These are phyloP conservation scores for Epistrophe eligans DNA, from an alignment of 2,888 invertebrate species.

Conservation along the genomic window DNA sequence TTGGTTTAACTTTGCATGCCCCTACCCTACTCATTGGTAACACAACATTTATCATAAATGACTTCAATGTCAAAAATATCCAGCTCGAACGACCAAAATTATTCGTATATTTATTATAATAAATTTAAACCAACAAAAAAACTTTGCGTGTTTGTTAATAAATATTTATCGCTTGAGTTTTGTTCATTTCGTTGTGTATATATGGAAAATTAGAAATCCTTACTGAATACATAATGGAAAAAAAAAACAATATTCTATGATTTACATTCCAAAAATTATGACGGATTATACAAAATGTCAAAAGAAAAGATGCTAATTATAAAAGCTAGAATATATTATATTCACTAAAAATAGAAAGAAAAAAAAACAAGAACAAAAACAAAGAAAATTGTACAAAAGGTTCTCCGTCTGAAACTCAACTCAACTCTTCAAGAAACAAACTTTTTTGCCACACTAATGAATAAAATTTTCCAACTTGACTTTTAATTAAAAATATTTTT, in stretches of 20 bases:
- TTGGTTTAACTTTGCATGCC: neutral
- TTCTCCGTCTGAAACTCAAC: neutral
- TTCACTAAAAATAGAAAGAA: neutral
- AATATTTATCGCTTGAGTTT: constrained; percentile 52
- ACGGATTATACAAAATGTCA: constrained; percentile 51
- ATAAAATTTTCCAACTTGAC: constrained; percentile 68
- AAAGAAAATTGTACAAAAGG: constrained; percentile 2
- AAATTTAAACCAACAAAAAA: constrained; percentile 12
- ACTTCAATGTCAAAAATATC: neutral
- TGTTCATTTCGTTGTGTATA: constrained; percentile 30
- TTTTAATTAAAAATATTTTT: constrained; percentile 74
- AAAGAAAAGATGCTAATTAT: constrained; percentile 64
- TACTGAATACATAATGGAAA: constrained; percentile 19
- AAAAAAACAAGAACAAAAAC: neutral
- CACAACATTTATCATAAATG: neutral
- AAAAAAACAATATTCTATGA: constrained; percentile 25
- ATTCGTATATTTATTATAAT: neutral
- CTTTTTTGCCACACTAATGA: constrained; percentile 60
- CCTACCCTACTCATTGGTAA: neutral
- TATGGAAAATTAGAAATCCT: constrained; percentile 21
- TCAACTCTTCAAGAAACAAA: neutral
- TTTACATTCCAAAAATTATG: constrained; percentile 61
- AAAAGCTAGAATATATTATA: neutral
- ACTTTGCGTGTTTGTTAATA: constrained; percentile 55
- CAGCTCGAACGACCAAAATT: neutral